Evolutionary conservation across 2,797 vertebrate species (phyloP).

Genomic region (Hyperoplus lanceolatus): DNA sequence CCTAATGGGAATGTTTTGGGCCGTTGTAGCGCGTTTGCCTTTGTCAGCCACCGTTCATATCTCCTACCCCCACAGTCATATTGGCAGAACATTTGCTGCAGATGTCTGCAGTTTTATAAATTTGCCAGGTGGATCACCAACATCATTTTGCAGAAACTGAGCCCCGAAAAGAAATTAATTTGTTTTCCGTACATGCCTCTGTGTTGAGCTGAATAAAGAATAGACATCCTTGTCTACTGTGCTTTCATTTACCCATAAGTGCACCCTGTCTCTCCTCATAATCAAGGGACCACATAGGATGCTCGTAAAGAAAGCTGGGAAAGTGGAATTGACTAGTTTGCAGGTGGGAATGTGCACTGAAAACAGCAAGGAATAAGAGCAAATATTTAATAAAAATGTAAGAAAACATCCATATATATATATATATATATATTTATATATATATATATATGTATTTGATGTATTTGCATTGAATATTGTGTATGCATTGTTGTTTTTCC

Average conservation of each 20-base stretch:
- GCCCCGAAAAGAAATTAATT: neutral
- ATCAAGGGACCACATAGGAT: neutral
- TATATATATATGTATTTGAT: too few species aligned
- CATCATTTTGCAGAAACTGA: neutral
- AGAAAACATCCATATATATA: too few species aligned
- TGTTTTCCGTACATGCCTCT: constrained; percentile 1
- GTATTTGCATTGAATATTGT: too few species aligned
- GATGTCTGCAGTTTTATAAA: constrained; percentile 4
- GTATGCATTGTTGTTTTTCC: too few species aligned
- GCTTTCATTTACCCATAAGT: constrained; percentile 8
- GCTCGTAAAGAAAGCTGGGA: neutral
- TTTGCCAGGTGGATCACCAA: constrained; percentile 3
- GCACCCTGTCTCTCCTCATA: neutral
- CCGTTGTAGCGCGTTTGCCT: too few species aligned
- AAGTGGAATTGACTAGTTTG: neutral
- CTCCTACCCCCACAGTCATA: constrained; percentile 15
- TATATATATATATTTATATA: too few species aligned
- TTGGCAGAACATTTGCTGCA: constrained; percentile 37
- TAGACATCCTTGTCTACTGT: constrained; percentile 1
- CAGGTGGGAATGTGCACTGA: neutral
- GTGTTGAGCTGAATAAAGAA: neutral
- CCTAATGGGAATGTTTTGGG: too few species aligned
- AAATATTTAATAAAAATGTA: too few species aligned
- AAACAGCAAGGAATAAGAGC: neutral
- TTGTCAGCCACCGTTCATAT: neutral